Evolutionary conservation across 2,888 invertebrate genomes (phyloP), one percentile per base, ranked within the genome.

Genomic region (Heliconius erato): DNA sequence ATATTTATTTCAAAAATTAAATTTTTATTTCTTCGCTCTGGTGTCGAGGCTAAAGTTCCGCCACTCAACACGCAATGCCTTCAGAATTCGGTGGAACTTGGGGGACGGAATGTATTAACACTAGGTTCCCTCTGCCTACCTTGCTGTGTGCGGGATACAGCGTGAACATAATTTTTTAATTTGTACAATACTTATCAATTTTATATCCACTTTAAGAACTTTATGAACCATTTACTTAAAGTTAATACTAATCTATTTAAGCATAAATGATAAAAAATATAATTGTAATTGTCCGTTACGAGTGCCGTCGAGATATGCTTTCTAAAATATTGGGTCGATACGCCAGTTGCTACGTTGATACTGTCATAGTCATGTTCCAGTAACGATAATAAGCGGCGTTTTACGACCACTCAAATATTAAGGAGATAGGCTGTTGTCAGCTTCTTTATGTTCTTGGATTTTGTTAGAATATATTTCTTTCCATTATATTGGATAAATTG

Each of bases 361-460:
- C 84, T 89, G 87, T 89, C 86, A 11, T 40, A 54, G 89, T 88
- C 87, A 89, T 88, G 85, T 49, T 23, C 59, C 59, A 80, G 68
- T 59, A 71, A 79, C 90, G 91, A 92, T 93, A 93, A 93, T 32
- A 91, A 91, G 91, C 88, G 85, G 85, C 82, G 86, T 91, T 94
- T 94, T 94, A 94, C 90, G 92, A 92, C 86, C 88, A 84, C 87
- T 86, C 89, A 90, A 91, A 89, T 89, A 89, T 89, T 88, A 86
- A 87, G 86, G 88, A 88, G 86, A 87, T 86, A 88, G 86, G 86
- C 86, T 84, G 67, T 67, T 78, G n/a, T 65, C 78, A 72, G 63
- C 68, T 23, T 74, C 65, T 89, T 88, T 88, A 88, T 82, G 84
- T 79, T 79, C 79, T 82, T 79, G 82, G 82, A 80, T 84, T 82